Conservation (phyloP, 92 coral and sea anemone species). For the Porites cylindrica region DNA sequence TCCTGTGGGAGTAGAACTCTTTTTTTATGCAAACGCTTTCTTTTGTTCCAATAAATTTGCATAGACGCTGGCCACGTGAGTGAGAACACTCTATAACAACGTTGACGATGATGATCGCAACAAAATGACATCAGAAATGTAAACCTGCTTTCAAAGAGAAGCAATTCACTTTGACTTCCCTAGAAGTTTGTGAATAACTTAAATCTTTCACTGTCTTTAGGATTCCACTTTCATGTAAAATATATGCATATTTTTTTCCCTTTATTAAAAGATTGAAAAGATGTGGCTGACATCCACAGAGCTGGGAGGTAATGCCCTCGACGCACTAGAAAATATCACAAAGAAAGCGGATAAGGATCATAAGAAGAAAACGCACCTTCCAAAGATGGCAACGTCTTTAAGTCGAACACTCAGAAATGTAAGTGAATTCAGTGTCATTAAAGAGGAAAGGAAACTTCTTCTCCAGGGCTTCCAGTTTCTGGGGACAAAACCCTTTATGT, state of each 20-base stretch:
- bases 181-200: too few relatives aligned
- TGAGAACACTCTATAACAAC: too few relatives aligned
- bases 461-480: neutral
- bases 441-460: neutral
- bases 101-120: too few relatives aligned
- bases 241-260: neutral
- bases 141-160: too few relatives aligned
- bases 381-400: constrained; percentile 59
- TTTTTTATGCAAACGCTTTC: too few relatives aligned
- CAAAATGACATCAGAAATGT: too few relatives aligned
- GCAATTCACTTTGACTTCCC: too few relatives aligned
- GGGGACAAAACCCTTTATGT: too few relatives aligned
- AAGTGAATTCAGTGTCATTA: neutral
- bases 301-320: constrained; percentile 49
- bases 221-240: too few relatives aligned
- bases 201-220: neutral
- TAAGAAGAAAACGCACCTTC: constrained; percentile 66
- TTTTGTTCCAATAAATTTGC: too few relatives aligned
- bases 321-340: constrained; percentile 60
- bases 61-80: too few relatives aligned
- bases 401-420: constrained; percentile 85
- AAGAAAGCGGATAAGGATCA: constrained; percentile 73
- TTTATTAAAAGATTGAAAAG: constrained; percentile 56
- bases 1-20: too few relatives aligned
- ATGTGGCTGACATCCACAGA: constrained; percentile 62